phyloP scores from a whole-genome alignment of 2,888 invertebrate genomes.

The Fragum sueziense region DNA sequence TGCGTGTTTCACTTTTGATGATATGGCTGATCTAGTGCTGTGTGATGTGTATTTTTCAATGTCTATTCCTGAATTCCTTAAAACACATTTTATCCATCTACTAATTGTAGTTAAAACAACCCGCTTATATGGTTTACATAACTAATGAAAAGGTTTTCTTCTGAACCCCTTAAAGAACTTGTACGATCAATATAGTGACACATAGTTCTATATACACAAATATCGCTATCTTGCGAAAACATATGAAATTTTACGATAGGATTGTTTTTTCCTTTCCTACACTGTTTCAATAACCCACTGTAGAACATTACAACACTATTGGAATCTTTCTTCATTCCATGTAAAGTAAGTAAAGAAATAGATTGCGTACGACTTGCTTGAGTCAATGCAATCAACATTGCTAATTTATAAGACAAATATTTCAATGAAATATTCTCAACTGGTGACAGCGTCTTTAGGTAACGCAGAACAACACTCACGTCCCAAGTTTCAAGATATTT shows the following conservation, averaged over 20 bases:
- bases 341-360: neutral
- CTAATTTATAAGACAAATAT: constrained; percentile 18
- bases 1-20: too few species aligned
- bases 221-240: constrained; percentile 13
- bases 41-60: too few species aligned
- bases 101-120: too few species aligned
- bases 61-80: too few species aligned
- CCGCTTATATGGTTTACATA: too few species aligned
- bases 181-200: neutral
- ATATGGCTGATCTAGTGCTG: too few species aligned
- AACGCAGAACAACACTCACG: constrained; percentile 20
- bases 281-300: constrained; percentile 13
- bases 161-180: neutral
- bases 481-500: constrained; percentile 33
- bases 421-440: constrained; percentile 18
- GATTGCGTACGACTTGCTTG: constrained; percentile 27
- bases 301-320: neutral
- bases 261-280: constrained; percentile 16
- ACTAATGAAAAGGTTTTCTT: neutral
- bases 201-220: constrained; percentile 14
- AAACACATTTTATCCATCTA: too few species aligned
- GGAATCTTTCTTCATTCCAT: constrained; percentile 8
- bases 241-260: neutral
- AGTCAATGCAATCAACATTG: constrained; percentile 18
- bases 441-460: constrained; percentile 21